These are phyloP conservation scores for Chironomus tepperi DNA, from an alignment of 1,140 invertebrate species.

Conservation along the genomic window DNA sequence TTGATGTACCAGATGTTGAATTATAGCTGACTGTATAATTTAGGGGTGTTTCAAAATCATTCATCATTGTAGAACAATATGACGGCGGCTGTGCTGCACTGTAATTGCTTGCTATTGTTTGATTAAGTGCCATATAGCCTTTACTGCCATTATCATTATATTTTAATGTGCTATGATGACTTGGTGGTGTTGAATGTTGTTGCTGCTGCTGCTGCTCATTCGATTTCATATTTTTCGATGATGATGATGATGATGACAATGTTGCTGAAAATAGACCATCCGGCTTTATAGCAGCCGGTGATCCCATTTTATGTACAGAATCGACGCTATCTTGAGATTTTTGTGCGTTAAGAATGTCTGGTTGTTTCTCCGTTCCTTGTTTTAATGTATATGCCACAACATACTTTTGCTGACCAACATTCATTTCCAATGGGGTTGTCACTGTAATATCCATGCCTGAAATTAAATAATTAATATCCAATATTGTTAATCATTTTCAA, in stretches of 20 bases:
- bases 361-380: constrained; percentile 42
- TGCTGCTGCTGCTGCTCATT: constrained; percentile 29
- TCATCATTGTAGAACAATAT: constrained; percentile 20
- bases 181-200: constrained; percentile 36
- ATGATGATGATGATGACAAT: constrained; percentile 3
- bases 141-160: constrained; percentile 8
- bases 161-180: background rate
- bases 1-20: constrained; percentile 11
- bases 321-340: constrained; percentile 29
- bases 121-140: constrained; percentile 3
- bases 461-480: constrained; percentile 24
- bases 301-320: background rate
- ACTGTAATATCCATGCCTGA: constrained; percentile 42
- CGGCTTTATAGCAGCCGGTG: constrained; percentile 18
- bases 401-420: constrained; percentile 48
- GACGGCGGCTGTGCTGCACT: constrained; percentile 6
- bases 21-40: constrained; percentile 21
- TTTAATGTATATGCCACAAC: constrained; percentile 51
- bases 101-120: constrained; percentile 18
- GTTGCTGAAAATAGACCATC: background rate
- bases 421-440: constrained; percentile 45
- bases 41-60: constrained; percentile 11
- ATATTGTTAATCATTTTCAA: too few relatives aligned
- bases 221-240: background rate
- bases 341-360: constrained; percentile 42